phyloP scores from a whole-genome alignment of 1,140 invertebrate genomes.

The Sesamia nonagrioides region DNA sequence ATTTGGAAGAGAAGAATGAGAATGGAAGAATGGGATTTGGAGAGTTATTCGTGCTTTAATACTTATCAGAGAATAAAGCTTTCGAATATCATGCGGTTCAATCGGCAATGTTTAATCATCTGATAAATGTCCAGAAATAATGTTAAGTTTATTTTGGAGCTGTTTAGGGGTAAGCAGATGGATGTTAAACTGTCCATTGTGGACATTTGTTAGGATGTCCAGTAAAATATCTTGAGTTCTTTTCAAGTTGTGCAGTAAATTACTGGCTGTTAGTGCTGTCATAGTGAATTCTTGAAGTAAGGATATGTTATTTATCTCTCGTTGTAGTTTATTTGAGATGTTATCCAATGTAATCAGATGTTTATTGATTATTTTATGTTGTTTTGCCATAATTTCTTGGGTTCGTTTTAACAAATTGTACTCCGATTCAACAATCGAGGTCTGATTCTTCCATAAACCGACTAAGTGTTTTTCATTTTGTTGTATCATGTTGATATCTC shows the following conservation, averaged over 20 bases:
- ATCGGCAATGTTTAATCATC: neutral
- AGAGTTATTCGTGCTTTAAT: neutral
- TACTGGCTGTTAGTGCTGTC: neutral
- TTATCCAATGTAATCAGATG: too few species aligned
- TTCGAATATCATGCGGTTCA: neutral
- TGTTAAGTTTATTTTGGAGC: neutral
- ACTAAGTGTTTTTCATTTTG: slow-evolving; percentile 11
- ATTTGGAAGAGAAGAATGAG: too few species aligned
- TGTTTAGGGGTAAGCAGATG: neutral
- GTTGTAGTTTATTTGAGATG: too few species aligned
- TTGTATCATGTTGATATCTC: slow-evolving; percentile 13
- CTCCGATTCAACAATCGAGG: slow-evolving; percentile 33
- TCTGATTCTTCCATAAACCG: slow-evolving; percentile 35
- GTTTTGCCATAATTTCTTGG: too few species aligned
- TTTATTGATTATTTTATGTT: too few species aligned
- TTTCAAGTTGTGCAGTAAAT: neutral
- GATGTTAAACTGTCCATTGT: neutral
- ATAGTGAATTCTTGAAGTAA: too few species aligned
- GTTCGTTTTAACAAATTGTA: slow-evolving; percentile 27
- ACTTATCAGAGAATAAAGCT: neutral
- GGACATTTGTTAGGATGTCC: neutral
- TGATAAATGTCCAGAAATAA: neutral
- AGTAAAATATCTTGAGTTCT: neutral
- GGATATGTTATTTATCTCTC: too few species aligned
- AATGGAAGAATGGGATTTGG: too few species aligned